These are phyloP conservation scores for Agriopis leucophaearia DNA, from an alignment of 2,888 invertebrate genomes.

Conservation along the genomic window DNA sequence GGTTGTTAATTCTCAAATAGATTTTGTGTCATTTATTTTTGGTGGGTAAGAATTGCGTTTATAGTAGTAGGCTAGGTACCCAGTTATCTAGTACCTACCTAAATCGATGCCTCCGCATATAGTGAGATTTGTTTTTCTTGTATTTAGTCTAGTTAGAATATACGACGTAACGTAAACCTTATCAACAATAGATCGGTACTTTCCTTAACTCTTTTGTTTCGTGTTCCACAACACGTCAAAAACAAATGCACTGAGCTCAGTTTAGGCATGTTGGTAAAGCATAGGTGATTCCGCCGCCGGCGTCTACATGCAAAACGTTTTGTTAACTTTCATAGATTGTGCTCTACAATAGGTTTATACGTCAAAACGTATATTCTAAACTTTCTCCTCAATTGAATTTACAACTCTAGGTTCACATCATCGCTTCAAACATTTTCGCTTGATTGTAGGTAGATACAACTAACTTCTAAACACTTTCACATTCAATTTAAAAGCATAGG, in stretches of 20 bases:
- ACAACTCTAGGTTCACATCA: slow-evolving; percentile 7
- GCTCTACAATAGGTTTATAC: slow-evolving; percentile 20
- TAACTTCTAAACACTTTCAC: slow-evolving; percentile 20
- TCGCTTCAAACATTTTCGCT: slow-evolving; percentile 1
- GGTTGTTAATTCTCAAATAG: too few species aligned
- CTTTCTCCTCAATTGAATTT: slow-evolving; percentile 18
- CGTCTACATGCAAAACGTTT: slow-evolving; percentile 14
- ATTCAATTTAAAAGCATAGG: background rate
- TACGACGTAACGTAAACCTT: too few species aligned
- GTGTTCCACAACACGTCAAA: too few species aligned
- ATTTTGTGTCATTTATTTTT: too few species aligned
- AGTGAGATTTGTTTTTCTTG: too few species aligned
- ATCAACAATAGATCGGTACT: too few species aligned
- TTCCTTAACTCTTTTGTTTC: too few species aligned
- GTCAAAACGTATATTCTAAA: slow-evolving; percentile 13
- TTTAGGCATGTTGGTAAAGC: background rate
- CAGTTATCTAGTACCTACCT: too few species aligned
- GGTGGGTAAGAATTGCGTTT: too few species aligned
- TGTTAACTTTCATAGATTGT: slow-evolving; percentile 13
- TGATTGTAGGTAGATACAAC: slow-evolving; percentile 1
- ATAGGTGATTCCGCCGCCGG: background rate
- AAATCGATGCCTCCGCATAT: too few species aligned
- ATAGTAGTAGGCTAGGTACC: too few species aligned
- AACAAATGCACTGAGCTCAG: background rate
- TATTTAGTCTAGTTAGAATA: too few species aligned